These are phyloP conservation scores for Steinernema khuongi DNA, from an alignment of 1,140 invertebrate species.

Conservation along the genomic window DNA sequence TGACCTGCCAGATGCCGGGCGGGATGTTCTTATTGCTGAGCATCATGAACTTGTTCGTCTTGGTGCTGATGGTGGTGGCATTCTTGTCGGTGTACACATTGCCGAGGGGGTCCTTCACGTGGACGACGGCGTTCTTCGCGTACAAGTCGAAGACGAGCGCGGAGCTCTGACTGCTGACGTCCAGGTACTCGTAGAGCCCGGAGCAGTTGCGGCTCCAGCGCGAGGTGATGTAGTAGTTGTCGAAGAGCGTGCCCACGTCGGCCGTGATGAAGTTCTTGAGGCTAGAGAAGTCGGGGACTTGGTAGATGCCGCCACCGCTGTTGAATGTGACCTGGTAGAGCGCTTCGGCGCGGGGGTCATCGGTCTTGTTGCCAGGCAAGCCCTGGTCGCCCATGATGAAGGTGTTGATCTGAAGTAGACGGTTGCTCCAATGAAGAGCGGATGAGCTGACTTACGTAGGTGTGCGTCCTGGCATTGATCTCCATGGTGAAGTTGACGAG, in stretches of 20 bases:
- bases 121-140: conserved; percentile 13
- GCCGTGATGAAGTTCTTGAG: conserved; percentile 10
- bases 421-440: no score
- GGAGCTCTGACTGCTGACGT: conserved; percentile 22
- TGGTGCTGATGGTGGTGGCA: conserved; percentile 14
- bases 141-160: conserved; percentile 23
- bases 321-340: conserved; percentile 24
- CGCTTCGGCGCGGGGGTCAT: conserved; percentile 14
- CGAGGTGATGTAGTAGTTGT: conserved; percentile 27
- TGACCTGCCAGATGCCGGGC: conserved; percentile 33
- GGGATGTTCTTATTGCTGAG: conserved; percentile 14
- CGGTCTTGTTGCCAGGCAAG: conserved; percentile 15
- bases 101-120: background rate
- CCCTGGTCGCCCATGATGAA: conserved; percentile 24
- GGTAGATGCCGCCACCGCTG: conserved; percentile 25
- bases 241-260: conserved; percentile 21
- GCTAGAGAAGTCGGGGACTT: conserved; percentile 9
- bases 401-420: conserved; percentile 25
- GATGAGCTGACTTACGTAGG: background rate
- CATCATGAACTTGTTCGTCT: conserved; percentile 25
- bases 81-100: background rate
- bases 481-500: conserved; percentile 2
- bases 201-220: conserved; percentile 27
- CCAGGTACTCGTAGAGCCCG: conserved; percentile 23
- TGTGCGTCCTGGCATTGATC: conserved; percentile 7